These are phyloP conservation scores for Sebastes baramenuke DNA, from an alignment of 2,797 vertebrate species.

Conservation along the genomic window DNA sequence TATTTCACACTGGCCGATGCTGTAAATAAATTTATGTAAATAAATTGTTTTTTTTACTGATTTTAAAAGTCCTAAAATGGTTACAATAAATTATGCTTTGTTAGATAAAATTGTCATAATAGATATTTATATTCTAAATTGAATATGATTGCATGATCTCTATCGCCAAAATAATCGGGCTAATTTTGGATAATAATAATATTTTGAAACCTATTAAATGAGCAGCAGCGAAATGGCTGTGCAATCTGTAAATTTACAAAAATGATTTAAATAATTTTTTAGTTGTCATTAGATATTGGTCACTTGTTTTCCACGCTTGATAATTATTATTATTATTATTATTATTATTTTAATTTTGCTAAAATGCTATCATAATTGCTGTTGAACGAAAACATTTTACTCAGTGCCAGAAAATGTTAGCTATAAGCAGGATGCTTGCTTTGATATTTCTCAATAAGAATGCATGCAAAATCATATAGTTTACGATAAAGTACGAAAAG, in stretches of 20 bases:
- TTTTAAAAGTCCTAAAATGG: not conserved
- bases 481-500: not conserved
- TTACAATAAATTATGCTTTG: not conserved
- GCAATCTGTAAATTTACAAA: not conserved
- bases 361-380: not conserved
- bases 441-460: not conserved
- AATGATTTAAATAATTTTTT: not conserved
- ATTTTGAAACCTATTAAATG: not conserved
- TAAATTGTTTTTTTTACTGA: not conserved
- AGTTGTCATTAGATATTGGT: not conserved
- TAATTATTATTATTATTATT: no score
- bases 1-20: not conserved
- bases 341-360: not conserved
- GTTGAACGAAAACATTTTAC: not conserved
- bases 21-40: not conserved
- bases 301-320: not conserved
- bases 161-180: not conserved
- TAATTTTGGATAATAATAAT: not conserved
- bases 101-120: not conserved
- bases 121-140: not conserved
- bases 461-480: not conserved
- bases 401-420: not conserved
- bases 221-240: not conserved
- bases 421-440: not conserved
- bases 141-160: not conserved